phyloP scores from a whole-genome alignment of 2,888 invertebrate genomes.

The Erynnis tages region DNA sequence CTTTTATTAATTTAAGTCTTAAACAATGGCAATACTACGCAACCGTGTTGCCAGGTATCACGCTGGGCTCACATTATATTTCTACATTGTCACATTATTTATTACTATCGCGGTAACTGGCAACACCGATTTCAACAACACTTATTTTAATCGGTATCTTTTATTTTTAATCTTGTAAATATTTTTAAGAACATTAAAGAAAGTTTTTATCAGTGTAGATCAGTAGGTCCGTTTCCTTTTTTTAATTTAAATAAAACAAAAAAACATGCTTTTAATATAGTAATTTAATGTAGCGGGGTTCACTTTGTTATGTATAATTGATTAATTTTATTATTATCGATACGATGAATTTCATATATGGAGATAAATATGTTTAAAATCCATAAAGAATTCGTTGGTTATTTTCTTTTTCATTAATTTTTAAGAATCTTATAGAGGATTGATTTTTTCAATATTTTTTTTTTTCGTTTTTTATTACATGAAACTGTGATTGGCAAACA shows the following conservation, averaged over 20 bases:
- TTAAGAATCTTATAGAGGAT: conserved; percentile 40
- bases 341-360: conserved; percentile 64
- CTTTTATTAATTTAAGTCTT: conserved; percentile 42
- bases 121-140: conserved; percentile 29
- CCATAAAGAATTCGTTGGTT: conserved; percentile 54
- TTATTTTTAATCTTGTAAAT: conserved; percentile 59
- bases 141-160: conserved; percentile 41
- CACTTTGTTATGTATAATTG: conserved; percentile 30
- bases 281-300: conserved; percentile 41
- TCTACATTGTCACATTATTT: conserved; percentile 16
- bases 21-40: conserved; percentile 35
- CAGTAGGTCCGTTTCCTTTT: conserved; percentile 45
- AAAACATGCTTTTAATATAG: conserved; percentile 45
- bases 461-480: conserved; percentile 11
- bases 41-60: conserved; percentile 29
- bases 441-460: conserved; percentile 52
- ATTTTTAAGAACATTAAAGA: conserved; percentile 55
- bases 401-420: conserved; percentile 27
- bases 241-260: conserved; percentile 51
- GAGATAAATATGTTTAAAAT: conserved; percentile 67
- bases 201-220: conserved; percentile 50
- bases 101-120: conserved; percentile 29
- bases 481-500: conserved; percentile 47
- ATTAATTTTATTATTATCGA: conserved; percentile 22
- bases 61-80: conserved; percentile 12